These are phyloP conservation scores for Ochropleura plecta DNA, from an alignment of 2,888 invertebrate genomes.

Conservation along the genomic window DNA sequence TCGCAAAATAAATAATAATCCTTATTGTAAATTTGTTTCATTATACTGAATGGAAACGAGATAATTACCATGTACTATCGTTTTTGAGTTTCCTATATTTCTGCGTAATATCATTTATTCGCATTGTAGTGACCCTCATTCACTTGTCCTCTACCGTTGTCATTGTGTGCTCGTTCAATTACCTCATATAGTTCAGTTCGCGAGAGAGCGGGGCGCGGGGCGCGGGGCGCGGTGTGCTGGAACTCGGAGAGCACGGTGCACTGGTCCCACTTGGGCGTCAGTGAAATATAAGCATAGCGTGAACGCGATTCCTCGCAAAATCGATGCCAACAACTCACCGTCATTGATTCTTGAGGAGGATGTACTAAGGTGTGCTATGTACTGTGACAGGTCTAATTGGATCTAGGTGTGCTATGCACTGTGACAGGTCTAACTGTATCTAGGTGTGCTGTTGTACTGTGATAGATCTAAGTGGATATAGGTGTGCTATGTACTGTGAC, in stretches of 20 bases:
- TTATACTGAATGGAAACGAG: no score
- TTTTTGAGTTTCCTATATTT: background rate
- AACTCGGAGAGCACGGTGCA: background rate
- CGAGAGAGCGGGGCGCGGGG: background rate
- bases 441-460: background rate
- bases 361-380: background rate
- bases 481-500: no score
- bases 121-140: background rate
- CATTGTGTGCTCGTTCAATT: conserved; percentile 4
- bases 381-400: no score
- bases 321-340: background rate
- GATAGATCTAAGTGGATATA: no score
- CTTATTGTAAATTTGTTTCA: no score
- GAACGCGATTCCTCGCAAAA: conserved; percentile 67
- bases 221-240: no score
- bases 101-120: background rate
- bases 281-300: conserved; percentile 67
- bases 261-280: conserved; percentile 17
- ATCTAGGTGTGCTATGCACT: no score
- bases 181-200: background rate
- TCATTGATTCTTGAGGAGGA: background rate
- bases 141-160: background rate
- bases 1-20: no score
- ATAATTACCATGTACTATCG: no score
- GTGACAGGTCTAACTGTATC: no score